phyloP scores from a whole-genome alignment of 2,113 vertebrate species.

The Sorex fumeus region DNA sequence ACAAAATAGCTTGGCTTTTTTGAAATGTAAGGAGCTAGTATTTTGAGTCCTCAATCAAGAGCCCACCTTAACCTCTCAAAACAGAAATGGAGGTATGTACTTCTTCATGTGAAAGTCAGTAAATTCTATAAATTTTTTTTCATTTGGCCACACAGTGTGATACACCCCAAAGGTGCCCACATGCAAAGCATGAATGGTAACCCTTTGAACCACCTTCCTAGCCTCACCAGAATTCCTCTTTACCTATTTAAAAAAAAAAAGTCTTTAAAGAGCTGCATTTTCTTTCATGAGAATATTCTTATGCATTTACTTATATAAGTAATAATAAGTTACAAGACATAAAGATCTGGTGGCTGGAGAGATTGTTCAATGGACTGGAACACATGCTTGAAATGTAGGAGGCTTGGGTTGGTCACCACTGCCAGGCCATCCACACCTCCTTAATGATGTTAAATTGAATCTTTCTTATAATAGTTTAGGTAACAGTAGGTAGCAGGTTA shows the following conservation, averaged over 20 bases:
- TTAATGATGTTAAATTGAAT: conserved; percentile 8
- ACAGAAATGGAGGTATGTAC: background rate
- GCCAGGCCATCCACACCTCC: too few species aligned
- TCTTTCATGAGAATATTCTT: too few species aligned
- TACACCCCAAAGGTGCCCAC: too few species aligned
- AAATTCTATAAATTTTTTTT: background rate
- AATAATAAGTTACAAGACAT: conserved; percentile 1
- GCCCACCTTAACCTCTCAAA: background rate
- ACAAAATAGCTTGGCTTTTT: background rate
- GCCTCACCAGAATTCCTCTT: background rate
- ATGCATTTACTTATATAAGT: background rate
- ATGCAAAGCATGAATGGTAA: too few species aligned
- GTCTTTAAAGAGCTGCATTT: background rate
- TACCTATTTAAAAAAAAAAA: background rate
- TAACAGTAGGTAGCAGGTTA: background rate
- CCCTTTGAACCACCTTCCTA: background rate
- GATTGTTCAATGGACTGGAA: too few species aligned
- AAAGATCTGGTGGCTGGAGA: too few species aligned
- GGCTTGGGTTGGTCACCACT: too few species aligned
- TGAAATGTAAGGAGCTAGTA: background rate
- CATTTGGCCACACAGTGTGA: too few species aligned
- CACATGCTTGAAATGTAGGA: too few species aligned
- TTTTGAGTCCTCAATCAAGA: background rate
- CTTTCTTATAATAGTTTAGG: background rate
- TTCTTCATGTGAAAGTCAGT: background rate